Evolutionary conservation across 2,888 invertebrate genomes (phyloP).

Genomic region (Agrochola macilenta): DNA sequence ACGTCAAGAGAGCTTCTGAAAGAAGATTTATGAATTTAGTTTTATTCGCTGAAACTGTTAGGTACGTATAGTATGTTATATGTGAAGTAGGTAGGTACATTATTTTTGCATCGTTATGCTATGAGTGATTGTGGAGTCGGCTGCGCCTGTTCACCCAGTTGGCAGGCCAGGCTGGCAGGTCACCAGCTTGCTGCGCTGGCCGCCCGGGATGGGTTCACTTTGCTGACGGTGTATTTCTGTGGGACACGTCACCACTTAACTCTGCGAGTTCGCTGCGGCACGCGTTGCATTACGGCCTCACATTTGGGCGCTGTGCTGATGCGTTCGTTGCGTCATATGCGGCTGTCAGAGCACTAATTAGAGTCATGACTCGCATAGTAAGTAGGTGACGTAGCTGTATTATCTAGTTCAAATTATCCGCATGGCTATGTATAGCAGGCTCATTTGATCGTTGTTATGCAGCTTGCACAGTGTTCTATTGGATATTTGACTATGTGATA

Average conservation of each 20-base stretch:
- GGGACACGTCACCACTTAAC: constrained; percentile 77
- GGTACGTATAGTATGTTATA: background rate
- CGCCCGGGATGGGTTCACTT: constrained; percentile 69
- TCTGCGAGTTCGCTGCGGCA: constrained; percentile 68
- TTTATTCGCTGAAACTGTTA: constrained; percentile 34
- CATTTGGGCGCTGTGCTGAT: constrained; percentile 75
- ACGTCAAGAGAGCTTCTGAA: constrained; percentile 54
- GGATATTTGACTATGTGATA: background rate
- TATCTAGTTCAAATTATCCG: constrained; percentile 42
- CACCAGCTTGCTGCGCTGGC: constrained; percentile 73
- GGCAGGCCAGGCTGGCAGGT: constrained; percentile 82
- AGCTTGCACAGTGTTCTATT: background rate
- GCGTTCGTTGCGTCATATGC: constrained; percentile 78
- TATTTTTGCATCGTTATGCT: constrained; percentile 37
- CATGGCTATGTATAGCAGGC: constrained; percentile 14
- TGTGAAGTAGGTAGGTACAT: constrained; percentile 13
- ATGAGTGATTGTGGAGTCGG: constrained; percentile 64
- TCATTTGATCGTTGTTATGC: constrained; percentile 17
- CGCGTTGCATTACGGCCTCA: constrained; percentile 72
- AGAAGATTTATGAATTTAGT: constrained; percentile 56
- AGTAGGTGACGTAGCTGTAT: constrained; percentile 60
- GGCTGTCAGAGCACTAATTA: constrained; percentile 77
- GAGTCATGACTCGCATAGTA: constrained; percentile 61
- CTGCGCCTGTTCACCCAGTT: constrained; percentile 79
- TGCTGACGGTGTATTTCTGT: constrained; percentile 79